phyloP scores from a whole-genome alignment of 2,888 invertebrate species.

The Merodon equestris region DNA sequence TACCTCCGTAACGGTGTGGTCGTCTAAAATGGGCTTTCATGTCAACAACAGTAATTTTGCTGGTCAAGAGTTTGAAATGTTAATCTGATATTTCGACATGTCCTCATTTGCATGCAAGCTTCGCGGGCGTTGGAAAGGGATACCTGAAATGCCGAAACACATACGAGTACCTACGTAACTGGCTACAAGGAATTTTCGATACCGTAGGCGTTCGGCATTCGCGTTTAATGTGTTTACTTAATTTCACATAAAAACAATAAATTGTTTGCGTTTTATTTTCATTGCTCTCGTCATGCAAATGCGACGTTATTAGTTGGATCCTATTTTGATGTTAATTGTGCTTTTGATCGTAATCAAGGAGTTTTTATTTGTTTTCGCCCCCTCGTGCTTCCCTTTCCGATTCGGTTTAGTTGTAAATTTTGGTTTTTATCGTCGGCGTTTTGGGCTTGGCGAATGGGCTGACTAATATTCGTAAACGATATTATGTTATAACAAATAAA shows the following conservation, averaged over 20 bases:
- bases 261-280: slow-evolving; percentile 56
- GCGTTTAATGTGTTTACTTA: slow-evolving; percentile 59
- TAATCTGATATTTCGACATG: slow-evolving; percentile 59
- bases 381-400: too few species aligned
- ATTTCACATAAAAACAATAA: slow-evolving; percentile 49
- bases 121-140: background rate
- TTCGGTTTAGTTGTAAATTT: too few species aligned
- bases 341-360: too few species aligned
- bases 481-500: too few species aligned
- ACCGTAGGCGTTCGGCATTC: slow-evolving; percentile 44
- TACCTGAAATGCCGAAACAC: background rate
- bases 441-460: too few species aligned
- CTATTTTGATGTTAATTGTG: too few species aligned
- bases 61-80: slow-evolving; percentile 60
- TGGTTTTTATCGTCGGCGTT: too few species aligned
- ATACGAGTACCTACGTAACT: background rate
- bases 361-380: too few species aligned
- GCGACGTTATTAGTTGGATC: too few species aligned
- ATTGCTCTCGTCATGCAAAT: slow-evolving; percentile 46
- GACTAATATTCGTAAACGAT: too few species aligned
- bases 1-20: background rate
- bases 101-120: slow-evolving; percentile 50
- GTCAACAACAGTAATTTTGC: slow-evolving; percentile 58
- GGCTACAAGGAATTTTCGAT: slow-evolving; percentile 28
- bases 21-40: slow-evolving; percentile 55